Evolutionary conservation across 2,113 vertebrate genomes (phyloP).

Genomic region (Ranitomeya variabilis): DNA sequence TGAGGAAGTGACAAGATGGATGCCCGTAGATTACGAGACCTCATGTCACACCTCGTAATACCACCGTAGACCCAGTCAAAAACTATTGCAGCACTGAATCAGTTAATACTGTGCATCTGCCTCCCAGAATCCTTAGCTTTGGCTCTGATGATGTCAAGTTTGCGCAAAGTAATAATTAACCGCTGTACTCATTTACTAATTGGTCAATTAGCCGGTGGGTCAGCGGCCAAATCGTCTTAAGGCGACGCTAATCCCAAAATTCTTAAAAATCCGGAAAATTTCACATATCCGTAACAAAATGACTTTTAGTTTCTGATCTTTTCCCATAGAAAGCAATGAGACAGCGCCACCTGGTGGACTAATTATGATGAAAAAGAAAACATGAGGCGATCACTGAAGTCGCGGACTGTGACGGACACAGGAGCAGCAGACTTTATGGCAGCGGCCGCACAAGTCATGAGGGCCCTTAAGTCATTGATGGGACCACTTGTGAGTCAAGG

Average conservation of each 20-base stretch:
- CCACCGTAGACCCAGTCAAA: too few species aligned
- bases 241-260: background rate
- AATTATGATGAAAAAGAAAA: background rate
- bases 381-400: too few species aligned
- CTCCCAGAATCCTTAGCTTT: background rate
- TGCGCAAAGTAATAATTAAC: background rate
- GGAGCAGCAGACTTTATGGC: background rate
- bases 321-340: background rate
- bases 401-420: background rate
- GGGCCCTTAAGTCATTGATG: background rate
- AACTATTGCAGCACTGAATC: background rate
- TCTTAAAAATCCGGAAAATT: background rate
- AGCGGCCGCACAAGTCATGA: background rate
- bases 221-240: background rate
- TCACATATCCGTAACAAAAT: background rate
- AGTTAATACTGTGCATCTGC: background rate
- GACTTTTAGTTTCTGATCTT: background rate
- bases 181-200: background rate
- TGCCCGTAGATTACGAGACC: background rate
- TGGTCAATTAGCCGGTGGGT: background rate
- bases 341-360: background rate
- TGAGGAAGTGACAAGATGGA: background rate
- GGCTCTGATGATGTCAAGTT: background rate
- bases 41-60: background rate
- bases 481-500: slow-evolving; percentile 33